These are phyloP conservation scores for Brachionichthys hirsutus DNA, from an alignment of 2,113 vertebrate species.

Conservation along the genomic window DNA sequence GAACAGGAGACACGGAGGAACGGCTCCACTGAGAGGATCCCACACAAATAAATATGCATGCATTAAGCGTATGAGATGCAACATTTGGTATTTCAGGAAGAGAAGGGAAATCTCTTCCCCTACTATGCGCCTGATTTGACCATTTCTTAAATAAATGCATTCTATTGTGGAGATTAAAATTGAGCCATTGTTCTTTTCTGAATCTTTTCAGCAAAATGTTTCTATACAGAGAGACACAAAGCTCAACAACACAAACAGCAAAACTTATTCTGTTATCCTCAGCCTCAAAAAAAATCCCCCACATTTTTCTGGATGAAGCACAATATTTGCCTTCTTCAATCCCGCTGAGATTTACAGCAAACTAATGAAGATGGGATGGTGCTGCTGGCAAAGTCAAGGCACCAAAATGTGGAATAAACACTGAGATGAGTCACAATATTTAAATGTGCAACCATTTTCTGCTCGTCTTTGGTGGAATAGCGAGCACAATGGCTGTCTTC, in stretches of 20 bases:
- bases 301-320: constrained; percentile 1
- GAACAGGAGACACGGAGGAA: constrained; percentile 1
- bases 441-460: constrained; percentile 11
- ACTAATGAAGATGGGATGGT: neutral
- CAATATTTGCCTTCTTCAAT: neutral
- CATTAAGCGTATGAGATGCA: neutral
- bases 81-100: neutral
- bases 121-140: too few relatives aligned
- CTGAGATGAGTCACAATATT: neutral
- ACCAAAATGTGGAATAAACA: constrained; percentile 1
- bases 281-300: neutral
- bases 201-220: neutral
- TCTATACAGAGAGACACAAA: neutral
- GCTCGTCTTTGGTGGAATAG: neutral
- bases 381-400: neutral
- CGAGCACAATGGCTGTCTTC: neutral
- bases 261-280: constrained; percentile 2
- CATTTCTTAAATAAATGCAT: too few relatives aligned
- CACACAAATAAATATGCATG: neutral
- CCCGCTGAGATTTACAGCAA: constrained; percentile 5
- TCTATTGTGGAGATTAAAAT: too few relatives aligned
- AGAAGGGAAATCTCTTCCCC: too few relatives aligned
- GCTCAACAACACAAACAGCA: constrained; percentile 3
- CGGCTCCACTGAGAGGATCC: neutral
- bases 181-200: too few relatives aligned